Evolutionary conservation across 2,888 invertebrate species (phyloP).

Genomic region (Liposcelis brunnea): DNA sequence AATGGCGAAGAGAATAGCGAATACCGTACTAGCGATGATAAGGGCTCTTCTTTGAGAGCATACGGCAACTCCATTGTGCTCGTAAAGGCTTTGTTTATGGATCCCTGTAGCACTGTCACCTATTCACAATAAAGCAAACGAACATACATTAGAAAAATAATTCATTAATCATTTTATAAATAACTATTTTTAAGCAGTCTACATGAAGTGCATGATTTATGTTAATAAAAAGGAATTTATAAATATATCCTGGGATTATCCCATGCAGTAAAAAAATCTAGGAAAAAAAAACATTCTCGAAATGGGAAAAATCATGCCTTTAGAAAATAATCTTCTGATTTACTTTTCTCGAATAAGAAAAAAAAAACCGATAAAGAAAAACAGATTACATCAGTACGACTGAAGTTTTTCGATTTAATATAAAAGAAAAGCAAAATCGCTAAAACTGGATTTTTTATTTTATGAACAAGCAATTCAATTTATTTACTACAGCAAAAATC

Average conservation of each 20-base stretch:
- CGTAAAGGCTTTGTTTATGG: slow-evolving; percentile 49
- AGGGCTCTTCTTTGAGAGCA: slow-evolving; percentile 76
- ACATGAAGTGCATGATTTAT: slow-evolving; percentile 22
- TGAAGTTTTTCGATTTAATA: too few relatives aligned
- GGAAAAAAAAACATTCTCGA: slow-evolving; percentile 2
- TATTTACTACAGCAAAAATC: too few relatives aligned
- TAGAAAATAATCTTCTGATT: slow-evolving; percentile 15
- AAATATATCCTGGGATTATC: too few relatives aligned
- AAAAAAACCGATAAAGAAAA: too few relatives aligned
- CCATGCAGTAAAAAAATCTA: too few relatives aligned
- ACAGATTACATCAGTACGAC: too few relatives aligned
- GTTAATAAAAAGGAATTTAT: slow-evolving; percentile 20
- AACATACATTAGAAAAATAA: slow-evolving; percentile 9
- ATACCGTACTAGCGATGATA: slow-evolving; percentile 59
- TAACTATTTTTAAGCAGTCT: too few relatives aligned
- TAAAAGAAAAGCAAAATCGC: too few relatives aligned
- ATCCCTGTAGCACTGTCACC: slow-evolving; percentile 43
- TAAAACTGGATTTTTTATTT: too few relatives aligned
- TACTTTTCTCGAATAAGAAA: too few relatives aligned
- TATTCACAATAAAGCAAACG: slow-evolving; percentile 31
- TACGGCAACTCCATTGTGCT: slow-evolving; percentile 62
- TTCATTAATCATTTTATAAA: neutral
- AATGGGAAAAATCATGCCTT: slow-evolving; percentile 18
- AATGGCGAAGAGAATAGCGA: slow-evolving; percentile 62
- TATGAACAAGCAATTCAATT: too few relatives aligned